Percentiles rank a stretch among this genome's conserved stretches.
Conservation (phyloP, 2,797 vertebrate species). For the Simalia tracyae region DNA sequence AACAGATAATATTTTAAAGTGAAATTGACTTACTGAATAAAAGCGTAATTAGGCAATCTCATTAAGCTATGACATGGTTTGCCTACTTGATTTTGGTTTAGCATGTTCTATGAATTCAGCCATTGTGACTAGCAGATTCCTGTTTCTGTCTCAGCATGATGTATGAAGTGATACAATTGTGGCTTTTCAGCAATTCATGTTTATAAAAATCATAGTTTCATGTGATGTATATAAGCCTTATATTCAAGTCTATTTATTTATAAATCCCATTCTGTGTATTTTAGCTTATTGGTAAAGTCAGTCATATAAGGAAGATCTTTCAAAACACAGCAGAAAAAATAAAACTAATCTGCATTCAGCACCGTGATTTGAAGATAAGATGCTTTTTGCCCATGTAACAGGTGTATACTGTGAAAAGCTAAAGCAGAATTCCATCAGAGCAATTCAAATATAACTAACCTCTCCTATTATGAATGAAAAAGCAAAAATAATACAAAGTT, state of each 20-base stretch:
- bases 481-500: background rate
- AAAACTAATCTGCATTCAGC: background rate
- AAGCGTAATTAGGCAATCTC: background rate
- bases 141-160: too few species aligned
- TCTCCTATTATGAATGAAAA: conserved; percentile 7
- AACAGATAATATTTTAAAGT: background rate
- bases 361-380: background rate
- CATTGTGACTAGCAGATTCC: too few species aligned
- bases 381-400: background rate
- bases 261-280: too few species aligned
- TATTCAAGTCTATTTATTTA: too few species aligned
- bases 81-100: too few species aligned
- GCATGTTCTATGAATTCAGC: background rate
- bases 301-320: background rate
- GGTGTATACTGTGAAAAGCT: background rate
- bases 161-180: too few species aligned
- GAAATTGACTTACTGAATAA: background rate
- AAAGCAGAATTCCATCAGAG: background rate
- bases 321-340: background rate
- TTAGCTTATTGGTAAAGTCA: background rate
- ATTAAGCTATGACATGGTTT: too few species aligned
- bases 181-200: too few species aligned
- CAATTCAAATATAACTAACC: background rate
- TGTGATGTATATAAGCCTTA: too few species aligned
- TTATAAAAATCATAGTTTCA: too few species aligned